Conservation (phyloP, 92 coral and sea anemone genomes). For the Galaxea fascicularis region DNA sequence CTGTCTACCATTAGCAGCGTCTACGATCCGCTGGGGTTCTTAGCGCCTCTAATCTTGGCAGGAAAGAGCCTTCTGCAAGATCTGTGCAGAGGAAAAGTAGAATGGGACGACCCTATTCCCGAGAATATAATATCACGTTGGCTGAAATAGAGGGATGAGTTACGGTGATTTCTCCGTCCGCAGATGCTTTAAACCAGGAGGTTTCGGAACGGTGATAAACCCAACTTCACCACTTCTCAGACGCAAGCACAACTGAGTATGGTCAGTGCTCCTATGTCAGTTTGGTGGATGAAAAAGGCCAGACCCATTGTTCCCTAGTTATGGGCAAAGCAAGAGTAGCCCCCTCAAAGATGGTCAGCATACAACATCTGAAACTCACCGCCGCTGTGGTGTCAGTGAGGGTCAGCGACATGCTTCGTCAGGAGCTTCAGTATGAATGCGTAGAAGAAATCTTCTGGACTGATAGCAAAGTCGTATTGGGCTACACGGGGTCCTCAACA, state of each 20-base stretch:
- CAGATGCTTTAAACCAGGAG: constrained; percentile 39
- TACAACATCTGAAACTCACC: constrained; percentile 40
- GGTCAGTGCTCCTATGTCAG: constrained; percentile 27
- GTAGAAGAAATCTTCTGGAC: too few species aligned
- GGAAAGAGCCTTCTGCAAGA: constrained; percentile 60
- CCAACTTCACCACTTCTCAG: constrained; percentile 39
- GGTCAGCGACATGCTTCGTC: constrained; percentile 35
- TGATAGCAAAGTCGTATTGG: too few species aligned
- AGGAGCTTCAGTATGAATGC: constrained; percentile 32
- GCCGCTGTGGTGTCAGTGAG: constrained; percentile 47
- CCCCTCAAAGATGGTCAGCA: constrained; percentile 34
- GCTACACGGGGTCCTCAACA: constrained; percentile 21
- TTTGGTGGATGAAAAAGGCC: constrained; percentile 25
- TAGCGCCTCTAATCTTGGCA: constrained; percentile 48
- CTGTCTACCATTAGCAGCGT: constrained; percentile 47
- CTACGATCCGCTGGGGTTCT: constrained; percentile 51
- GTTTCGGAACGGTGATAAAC: constrained; percentile 25
- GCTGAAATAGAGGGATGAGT: constrained; percentile 41
- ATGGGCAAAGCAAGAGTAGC: constrained; percentile 45
- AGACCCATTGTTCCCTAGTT: constrained; percentile 5
- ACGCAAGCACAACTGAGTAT: constrained; percentile 31
- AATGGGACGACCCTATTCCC: too few species aligned
- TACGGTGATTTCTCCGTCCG: constrained; percentile 30
- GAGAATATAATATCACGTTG: constrained; percentile 35
- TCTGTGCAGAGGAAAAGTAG: constrained; percentile 54